phyloP scores from a whole-genome alignment of 2,797 vertebrate genomes.

The Glossophaga mutica region DNA sequence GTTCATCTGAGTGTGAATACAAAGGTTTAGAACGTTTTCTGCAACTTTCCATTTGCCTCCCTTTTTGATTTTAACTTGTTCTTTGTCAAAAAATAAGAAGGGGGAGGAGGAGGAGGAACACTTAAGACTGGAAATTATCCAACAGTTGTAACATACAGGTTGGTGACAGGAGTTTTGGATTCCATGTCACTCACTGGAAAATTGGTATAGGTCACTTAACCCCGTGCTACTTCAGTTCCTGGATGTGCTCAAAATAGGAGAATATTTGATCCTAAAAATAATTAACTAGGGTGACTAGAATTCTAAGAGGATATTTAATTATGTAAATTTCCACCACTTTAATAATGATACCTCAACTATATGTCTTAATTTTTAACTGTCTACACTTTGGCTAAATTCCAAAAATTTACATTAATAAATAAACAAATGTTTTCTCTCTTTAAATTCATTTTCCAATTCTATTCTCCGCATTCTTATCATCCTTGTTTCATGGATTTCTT shows the following conservation, averaged over 20 bases:
- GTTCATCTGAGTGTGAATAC: background rate
- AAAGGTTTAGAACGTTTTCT: background rate
- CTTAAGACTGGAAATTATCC: background rate
- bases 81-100: background rate
- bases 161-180: background rate
- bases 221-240: background rate
- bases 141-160: background rate
- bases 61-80: conserved; percentile 5
- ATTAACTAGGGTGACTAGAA: conserved; percentile 28
- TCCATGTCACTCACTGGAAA: conserved; percentile 7
- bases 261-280: conserved; percentile 37
- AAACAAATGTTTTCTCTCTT: background rate
- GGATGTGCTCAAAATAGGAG: background rate
- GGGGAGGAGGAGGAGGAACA: too few species aligned
- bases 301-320: conserved; percentile 46
- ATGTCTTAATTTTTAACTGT: background rate
- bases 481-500: background rate
- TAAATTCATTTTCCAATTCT: conserved; percentile 28
- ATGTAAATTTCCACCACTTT: conserved; percentile 26
- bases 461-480: background rate
- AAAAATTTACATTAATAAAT: conserved; percentile 7
- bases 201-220: background rate
- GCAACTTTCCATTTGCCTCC: background rate
- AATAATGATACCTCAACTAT: background rate
- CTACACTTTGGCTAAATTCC: background rate